Conservation (phyloP, 2,888 invertebrate genomes). For the Acronicta leporina region DNA sequence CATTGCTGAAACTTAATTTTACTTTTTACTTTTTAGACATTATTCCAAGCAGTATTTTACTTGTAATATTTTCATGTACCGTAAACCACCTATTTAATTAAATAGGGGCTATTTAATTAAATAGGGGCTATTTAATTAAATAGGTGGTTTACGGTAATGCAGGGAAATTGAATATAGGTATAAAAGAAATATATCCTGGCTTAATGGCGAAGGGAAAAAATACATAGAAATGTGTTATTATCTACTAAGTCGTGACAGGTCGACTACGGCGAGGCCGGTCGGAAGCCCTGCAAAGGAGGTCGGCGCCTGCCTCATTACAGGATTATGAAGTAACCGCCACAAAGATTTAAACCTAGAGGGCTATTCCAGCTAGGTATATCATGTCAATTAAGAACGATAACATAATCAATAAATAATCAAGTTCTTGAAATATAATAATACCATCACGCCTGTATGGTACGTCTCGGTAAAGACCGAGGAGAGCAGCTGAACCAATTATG, state of each 20-base stretch:
- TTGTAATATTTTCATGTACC: no score
- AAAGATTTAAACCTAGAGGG: constrained; percentile 78
- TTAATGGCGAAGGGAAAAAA: constrained; percentile 36
- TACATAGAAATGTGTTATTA: constrained; percentile 46
- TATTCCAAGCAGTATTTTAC: no score
- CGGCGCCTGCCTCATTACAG: constrained; percentile 85
- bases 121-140: not conserved
- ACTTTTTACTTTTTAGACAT: no score
- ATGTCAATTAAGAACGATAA: constrained; percentile 20
- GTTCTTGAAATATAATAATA: no score
- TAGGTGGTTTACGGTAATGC: not conserved
- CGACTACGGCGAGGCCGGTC: constrained; percentile 66
- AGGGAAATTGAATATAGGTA: not conserved
- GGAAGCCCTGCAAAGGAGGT: constrained; percentile 83
- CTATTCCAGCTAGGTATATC: constrained; percentile 26
- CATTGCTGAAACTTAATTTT: no score
- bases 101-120: not conserved
- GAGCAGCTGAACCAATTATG: no score
- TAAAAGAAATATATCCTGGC: constrained; percentile 10
- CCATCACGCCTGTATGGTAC: no score
- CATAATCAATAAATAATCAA: no score
- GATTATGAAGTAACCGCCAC: constrained; percentile 79
- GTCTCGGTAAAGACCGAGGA: no score
- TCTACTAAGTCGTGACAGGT: constrained; percentile 62
- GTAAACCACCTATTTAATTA: not conserved